phyloP scores from a whole-genome alignment of 37 sponge, comb jelly and placozoan species.

The Axinella damicornis region DNA sequence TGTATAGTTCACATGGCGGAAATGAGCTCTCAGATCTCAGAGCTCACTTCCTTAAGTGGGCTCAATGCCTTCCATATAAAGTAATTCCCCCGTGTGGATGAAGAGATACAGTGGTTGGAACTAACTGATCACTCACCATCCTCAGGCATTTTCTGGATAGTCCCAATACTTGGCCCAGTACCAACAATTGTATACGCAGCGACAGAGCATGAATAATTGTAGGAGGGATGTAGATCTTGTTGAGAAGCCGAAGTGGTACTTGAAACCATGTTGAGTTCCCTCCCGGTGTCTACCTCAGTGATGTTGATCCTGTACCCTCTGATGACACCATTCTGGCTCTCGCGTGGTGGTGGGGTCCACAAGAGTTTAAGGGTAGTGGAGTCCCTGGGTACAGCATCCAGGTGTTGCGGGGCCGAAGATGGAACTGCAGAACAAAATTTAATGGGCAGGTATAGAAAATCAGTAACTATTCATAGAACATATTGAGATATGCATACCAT shows the following conservation, averaged over 20 bases:
- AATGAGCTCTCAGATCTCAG: too few relatives aligned
- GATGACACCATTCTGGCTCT: slow-evolving; percentile 38
- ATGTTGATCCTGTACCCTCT: slow-evolving; percentile 36
- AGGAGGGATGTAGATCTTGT: slow-evolving; percentile 34
- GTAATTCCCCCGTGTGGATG: too few relatives aligned
- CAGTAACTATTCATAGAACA: too few relatives aligned
- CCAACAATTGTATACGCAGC: slow-evolving; percentile 39
- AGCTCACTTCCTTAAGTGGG: too few relatives aligned
- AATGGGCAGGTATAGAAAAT: too few relatives aligned
- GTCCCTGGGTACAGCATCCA: neutral
- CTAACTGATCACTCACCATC: slow-evolving; percentile 54
- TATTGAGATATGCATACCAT: too few relatives aligned
- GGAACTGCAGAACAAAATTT: too few relatives aligned
- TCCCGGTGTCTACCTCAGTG: slow-evolving; percentile 36
- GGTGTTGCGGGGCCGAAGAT: slow-evolving; percentile 8
- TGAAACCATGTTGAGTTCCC: neutral
- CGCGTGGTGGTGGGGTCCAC: slow-evolving; percentile 29
- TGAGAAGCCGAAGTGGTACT: neutral
- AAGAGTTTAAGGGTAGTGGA: slow-evolving; percentile 5
- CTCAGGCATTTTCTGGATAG: slow-evolving; percentile 11
- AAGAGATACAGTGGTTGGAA: too few relatives aligned
- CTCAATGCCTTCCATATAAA: too few relatives aligned
- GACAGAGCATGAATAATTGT: slow-evolving; percentile 14
- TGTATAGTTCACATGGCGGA: too few relatives aligned
- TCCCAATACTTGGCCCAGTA: slow-evolving; percentile 14